Percentiles rank a stretch among this genome's conserved stretches.
These are phyloP conservation scores for Coelopa frigida DNA, from an alignment of 1,140 invertebrate genomes.

Conservation along the genomic window DNA sequence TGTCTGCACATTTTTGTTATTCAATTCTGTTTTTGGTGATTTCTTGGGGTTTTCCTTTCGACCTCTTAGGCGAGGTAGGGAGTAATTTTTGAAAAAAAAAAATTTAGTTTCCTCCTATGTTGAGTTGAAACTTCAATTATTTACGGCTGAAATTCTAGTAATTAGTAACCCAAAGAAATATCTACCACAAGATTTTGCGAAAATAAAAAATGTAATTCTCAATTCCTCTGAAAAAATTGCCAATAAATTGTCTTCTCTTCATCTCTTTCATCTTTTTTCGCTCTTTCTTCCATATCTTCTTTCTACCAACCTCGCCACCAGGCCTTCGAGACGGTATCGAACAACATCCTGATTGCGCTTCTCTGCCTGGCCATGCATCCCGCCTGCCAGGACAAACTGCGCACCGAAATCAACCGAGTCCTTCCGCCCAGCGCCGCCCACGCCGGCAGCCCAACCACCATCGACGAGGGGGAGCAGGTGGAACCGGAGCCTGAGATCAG, in stretches of 20 bases:
- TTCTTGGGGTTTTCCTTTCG: too few relatives aligned
- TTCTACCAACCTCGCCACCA: constrained; percentile 5
- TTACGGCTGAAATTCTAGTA: too few relatives aligned
- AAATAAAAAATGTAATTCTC: too few relatives aligned
- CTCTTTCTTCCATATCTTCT: background rate
- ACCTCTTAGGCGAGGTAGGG: too few relatives aligned
- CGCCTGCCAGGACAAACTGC: constrained; percentile 29
- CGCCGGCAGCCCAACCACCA: background rate
- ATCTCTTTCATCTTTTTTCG: background rate
- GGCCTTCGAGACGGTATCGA: constrained; percentile 42
- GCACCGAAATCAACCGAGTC: constrained; percentile 22
- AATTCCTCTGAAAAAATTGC: too few relatives aligned
- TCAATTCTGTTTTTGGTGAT: background rate
- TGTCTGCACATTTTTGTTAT: background rate
- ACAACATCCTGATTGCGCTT: constrained; percentile 32
- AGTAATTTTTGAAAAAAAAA: too few relatives aligned
- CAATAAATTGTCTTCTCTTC: too few relatives aligned
- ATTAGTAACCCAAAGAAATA: too few relatives aligned
- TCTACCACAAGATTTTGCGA: too few relatives aligned
- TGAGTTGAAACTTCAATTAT: too few relatives aligned
- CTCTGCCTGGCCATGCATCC: constrained; percentile 31
- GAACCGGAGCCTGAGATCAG: background rate
- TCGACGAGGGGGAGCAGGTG: background rate
- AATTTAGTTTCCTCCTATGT: too few relatives aligned
- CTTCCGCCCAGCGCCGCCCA: background rate